Evolutionary conservation across 2,888 invertebrate genomes (phyloP).

Genomic region (Melieria omissa): DNA sequence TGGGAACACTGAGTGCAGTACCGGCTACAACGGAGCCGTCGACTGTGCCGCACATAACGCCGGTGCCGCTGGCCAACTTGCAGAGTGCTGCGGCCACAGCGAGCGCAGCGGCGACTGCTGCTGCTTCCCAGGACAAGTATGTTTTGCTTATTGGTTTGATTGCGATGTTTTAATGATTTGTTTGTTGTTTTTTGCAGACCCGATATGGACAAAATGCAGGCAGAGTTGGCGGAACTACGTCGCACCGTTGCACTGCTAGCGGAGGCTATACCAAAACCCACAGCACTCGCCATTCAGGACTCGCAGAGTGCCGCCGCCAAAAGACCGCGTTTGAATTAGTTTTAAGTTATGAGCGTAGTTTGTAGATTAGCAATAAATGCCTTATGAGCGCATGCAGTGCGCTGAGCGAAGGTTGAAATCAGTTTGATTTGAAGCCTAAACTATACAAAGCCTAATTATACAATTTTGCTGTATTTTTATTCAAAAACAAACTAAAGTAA

Average conservation of each 20-base stretch:
- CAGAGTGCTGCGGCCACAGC: constrained; percentile 34
- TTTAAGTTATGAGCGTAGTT: neutral
- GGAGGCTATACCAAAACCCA: constrained; percentile 45
- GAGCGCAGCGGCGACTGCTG: neutral
- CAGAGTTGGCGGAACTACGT: constrained; percentile 54
- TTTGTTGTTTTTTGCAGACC: constrained; percentile 27
- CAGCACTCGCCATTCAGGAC: neutral
- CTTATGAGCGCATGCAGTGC: too few relatives aligned
- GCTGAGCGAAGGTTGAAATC: too few relatives aligned
- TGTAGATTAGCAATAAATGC: too few relatives aligned
- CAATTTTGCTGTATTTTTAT: too few relatives aligned
- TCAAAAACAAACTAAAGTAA: too few relatives aligned
- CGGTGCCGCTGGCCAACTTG: constrained; percentile 44
- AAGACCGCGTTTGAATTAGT: constrained; percentile 23
- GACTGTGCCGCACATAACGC: constrained; percentile 41
- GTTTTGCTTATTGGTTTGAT: constrained; percentile 18
- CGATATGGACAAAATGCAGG: constrained; percentile 54
- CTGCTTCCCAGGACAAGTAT: constrained; percentile 36
- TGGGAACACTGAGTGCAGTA: constrained; percentile 25
- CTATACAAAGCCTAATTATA: too few relatives aligned
- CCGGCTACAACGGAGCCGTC: constrained; percentile 27
- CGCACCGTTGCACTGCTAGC: constrained; percentile 56
- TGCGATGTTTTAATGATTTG: neutral
- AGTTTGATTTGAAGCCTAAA: too few relatives aligned
- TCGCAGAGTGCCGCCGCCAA: constrained; percentile 19